Conservation (phyloP, 2,113 vertebrate species). For the Peucedramus taeniatus region DNA sequence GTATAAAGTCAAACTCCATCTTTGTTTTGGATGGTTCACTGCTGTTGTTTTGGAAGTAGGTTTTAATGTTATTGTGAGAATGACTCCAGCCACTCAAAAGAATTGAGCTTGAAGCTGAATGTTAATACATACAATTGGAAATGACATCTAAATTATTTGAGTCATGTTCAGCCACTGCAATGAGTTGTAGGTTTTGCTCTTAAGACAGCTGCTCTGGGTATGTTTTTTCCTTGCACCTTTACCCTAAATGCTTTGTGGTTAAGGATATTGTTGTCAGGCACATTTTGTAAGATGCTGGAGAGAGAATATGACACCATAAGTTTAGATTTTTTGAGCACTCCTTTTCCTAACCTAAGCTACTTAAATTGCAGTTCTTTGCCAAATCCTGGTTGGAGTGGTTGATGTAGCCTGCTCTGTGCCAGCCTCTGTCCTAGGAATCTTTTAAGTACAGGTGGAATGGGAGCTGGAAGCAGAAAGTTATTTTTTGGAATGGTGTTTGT, state of each 20-base stretch:
- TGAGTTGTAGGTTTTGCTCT: background rate
- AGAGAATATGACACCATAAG: background rate
- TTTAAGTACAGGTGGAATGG: background rate
- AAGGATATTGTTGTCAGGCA: background rate
- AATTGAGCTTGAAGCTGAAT: background rate
- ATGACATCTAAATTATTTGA: background rate
- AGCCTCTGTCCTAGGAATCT: background rate
- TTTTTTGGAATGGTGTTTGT: background rate
- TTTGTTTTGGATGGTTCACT: background rate
- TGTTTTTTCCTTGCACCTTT: background rate
- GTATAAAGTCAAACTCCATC: background rate
- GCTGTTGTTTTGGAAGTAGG: background rate
- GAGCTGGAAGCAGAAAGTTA: background rate
- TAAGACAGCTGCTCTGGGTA: background rate
- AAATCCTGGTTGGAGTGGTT: background rate
- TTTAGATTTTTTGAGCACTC: background rate
- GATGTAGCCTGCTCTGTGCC: background rate
- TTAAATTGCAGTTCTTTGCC: background rate
- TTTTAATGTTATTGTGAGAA: background rate
- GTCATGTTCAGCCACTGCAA: background rate
- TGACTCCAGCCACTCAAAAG: background rate
- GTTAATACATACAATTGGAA: background rate
- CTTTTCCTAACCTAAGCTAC: background rate
- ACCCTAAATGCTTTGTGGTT: background rate
- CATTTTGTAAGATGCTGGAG: background rate